phyloP scores from a whole-genome alignment of 2,113 vertebrate genomes.

The Dryoscopus gambensis region DNA sequence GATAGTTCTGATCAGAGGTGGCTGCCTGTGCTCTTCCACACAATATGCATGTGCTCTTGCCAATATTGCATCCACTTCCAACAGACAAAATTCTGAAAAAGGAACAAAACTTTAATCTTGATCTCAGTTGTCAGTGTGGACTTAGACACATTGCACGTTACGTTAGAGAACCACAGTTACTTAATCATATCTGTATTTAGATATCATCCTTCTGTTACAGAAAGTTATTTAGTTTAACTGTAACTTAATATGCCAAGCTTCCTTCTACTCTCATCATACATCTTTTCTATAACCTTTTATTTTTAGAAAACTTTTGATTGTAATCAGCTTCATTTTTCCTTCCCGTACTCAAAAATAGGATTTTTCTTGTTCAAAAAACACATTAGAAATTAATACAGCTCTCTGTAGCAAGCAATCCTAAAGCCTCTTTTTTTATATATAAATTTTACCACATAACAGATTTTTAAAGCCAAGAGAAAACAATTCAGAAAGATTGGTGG shows the following conservation, averaged over 20 bases:
- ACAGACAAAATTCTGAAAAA: background rate
- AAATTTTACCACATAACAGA: background rate
- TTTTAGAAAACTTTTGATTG: background rate
- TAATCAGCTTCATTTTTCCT: background rate
- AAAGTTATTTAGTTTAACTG: background rate
- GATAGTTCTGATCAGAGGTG: background rate
- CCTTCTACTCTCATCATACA: background rate
- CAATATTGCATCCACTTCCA: background rate
- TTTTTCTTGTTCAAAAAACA: background rate
- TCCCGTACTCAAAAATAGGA: background rate
- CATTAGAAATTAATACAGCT: background rate
- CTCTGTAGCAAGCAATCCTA: background rate
- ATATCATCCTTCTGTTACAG: background rate
- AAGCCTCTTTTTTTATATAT: background rate
- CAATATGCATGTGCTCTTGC: background rate
- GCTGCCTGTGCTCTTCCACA: background rate
- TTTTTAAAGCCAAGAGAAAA: background rate
- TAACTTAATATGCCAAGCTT: background rate
- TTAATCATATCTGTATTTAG: constrained; percentile 9
- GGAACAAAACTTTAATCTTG: background rate
- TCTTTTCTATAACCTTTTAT: background rate
- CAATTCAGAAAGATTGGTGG: background rate
- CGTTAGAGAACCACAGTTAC: background rate
- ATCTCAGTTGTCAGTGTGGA: background rate
- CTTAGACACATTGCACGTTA: background rate